phyloP scores from a whole-genome alignment of 2,888 invertebrate species.

The Cephonodes hylas region DNA sequence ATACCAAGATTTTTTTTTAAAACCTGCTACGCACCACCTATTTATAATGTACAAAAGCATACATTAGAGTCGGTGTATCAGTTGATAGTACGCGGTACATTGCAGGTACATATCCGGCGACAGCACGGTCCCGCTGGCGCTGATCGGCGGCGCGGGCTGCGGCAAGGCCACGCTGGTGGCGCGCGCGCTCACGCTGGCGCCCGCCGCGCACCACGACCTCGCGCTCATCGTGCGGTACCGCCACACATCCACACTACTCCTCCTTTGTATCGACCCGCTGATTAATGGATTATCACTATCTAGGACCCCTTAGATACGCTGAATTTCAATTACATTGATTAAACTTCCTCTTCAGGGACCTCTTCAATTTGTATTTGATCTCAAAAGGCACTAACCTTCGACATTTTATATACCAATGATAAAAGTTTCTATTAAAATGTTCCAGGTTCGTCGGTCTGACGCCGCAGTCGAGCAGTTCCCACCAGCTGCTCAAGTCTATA shows the following conservation, averaged over 20 bases:
- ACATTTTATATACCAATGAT: too few relatives aligned
- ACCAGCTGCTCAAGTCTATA: conserved; percentile 87
- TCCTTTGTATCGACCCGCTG: too few relatives aligned
- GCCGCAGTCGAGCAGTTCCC: conserved; percentile 84
- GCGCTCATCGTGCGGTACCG: conserved; percentile 70
- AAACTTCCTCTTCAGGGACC: not conserved
- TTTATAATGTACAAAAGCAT: too few relatives aligned
- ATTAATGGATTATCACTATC: too few relatives aligned
- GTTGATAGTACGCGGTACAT: too few relatives aligned
- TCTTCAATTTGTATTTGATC: not conserved
- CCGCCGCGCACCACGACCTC: conserved; percentile 83
- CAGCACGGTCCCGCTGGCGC: conserved; percentile 83
- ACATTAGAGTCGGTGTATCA: too few relatives aligned
- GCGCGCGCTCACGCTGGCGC: conserved; percentile 84
- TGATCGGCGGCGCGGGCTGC: conserved; percentile 90
- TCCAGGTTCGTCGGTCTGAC: conserved; percentile 84
- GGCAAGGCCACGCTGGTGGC: conserved; percentile 92
- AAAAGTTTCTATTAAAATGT: conserved; percentile 1
- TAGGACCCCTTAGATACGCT: too few relatives aligned
- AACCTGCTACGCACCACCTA: too few relatives aligned
- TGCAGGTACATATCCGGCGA: conserved; percentile 84
- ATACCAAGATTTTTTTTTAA: too few relatives aligned
- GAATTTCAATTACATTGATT: too few relatives aligned
- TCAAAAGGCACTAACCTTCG: not conserved
- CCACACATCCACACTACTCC: not conserved